Base-by-base conservation (phyloP, 2,888 invertebrate species). In the Pyrgus malvae region DNA sequence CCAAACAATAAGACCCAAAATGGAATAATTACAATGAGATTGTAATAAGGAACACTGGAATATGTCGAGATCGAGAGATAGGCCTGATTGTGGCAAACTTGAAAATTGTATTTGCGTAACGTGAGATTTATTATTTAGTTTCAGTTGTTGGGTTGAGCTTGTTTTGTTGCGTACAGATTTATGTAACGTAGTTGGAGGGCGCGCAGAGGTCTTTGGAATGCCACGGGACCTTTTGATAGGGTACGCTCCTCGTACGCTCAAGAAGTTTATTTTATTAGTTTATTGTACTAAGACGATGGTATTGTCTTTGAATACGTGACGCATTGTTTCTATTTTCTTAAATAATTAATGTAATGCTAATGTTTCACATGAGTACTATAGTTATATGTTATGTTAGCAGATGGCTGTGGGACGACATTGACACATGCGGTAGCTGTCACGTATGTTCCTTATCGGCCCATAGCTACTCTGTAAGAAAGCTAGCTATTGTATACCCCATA, bases 1-100 rank as follows among this genome's bases (percentile, higher is more conserved):
- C 23, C 11, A 17, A 2, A 27, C 7, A 23, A 31, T 51, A 63
- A 59, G 58, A 46, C 45, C 25, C 21, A 61, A 48, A 57, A 49
- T 33, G n/a, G 42, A 27, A 8, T 6, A 23, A n/a, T 58, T 57
- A 50, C 57, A 9, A 46, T 23, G 23, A 38, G 25, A 48, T 70
- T 66, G 72, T 66, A 63, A 61, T 69, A 72, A 70, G 69, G 71
- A 74, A 73, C 68, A 69, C 68, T 71, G 66, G 74, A 78, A 79
- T 80, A 79, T 77, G 76, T 77, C 65, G 76, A 70, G 72, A 80
- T 77, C 42, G 42, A 71, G 72, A 69, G 72, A 79, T 78, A 79
- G 58, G 59, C 63, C 69, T 73, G 74, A 76, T 76, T 77, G 76
- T 68, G 74, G 72, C 70, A 75, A 82, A 77, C 76, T 79, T 79